A percentile compares a stretch with the other conserved stretches of the same genome.
phyloP scores from a whole-genome alignment of 2,888 invertebrate species.

The Rotaria socialis region DNA sequence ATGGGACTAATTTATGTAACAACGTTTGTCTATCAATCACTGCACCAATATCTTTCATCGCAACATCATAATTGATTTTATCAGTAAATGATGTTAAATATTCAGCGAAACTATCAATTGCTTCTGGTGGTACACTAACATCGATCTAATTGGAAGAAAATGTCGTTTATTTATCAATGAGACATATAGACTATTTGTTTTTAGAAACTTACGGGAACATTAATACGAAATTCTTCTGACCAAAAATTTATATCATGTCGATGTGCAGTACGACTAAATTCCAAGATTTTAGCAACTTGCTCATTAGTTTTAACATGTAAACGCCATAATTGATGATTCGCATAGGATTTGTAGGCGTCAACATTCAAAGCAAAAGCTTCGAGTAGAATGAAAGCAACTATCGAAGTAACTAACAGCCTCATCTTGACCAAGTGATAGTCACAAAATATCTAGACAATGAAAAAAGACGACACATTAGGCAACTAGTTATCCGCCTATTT shows the following conservation, averaged over 20 bases:
- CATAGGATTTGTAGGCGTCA: neutral
- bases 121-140: neutral
- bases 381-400: neutral
- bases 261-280: neutral
- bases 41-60: slow-evolving; percentile 38
- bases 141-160: neutral
- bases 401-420: neutral
- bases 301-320: neutral
- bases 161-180: no score
- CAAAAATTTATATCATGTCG: neutral
- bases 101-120: neutral
- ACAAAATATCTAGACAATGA: neutral
- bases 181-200: no score
- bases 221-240: neutral
- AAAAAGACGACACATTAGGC: neutral
- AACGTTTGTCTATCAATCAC: slow-evolving; percentile 34
- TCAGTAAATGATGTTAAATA: neutral
- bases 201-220: slow-evolving; percentile 18
- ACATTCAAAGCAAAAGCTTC: neutral
- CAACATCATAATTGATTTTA: slow-evolving; percentile 30
- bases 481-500: neutral
- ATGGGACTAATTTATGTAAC: neutral
- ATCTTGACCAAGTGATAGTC: neutral
- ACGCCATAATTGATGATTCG: slow-evolving; percentile 5
- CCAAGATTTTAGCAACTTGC: neutral